Evolutionary conservation across 2,888 invertebrate genomes (phyloP).

Genomic region (Agriopis marginaria): DNA sequence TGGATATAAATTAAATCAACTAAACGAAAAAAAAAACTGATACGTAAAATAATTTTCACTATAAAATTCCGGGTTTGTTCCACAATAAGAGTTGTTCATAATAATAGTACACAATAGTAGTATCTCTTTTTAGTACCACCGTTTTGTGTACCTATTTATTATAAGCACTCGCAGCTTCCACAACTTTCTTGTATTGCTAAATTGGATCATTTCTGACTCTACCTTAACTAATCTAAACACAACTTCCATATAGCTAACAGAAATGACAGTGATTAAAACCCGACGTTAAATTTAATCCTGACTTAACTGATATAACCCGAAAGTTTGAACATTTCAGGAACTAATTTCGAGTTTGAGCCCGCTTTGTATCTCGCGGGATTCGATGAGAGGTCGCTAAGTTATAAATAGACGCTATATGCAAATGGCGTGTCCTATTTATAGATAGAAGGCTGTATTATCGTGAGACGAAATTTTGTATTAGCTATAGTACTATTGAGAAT

Average conservation of each 20-base stretch:
- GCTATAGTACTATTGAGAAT: neutral
- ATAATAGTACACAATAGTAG: too few species aligned
- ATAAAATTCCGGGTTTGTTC: too few species aligned
- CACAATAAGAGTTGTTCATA: too few species aligned
- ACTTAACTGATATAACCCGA: conserved; percentile 65
- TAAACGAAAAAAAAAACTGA: too few species aligned
- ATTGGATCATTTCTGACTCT: conserved; percentile 3
- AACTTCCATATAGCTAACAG: conserved; percentile 41
- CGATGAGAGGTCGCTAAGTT: conserved; percentile 54
- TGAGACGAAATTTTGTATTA: neutral
- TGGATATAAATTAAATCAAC: too few species aligned
- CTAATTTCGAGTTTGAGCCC: conserved; percentile 64
- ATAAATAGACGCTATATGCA: conserved; percentile 48
- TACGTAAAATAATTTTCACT: too few species aligned
- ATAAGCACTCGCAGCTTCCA: neutral
- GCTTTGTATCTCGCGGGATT: conserved; percentile 59
- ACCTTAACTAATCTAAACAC: conserved; percentile 27
- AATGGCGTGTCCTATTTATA: conserved; percentile 38
- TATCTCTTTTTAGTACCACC: too few species aligned
- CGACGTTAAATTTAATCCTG: conserved; percentile 60
- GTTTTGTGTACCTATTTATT: too few species aligned
- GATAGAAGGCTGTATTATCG: neutral
- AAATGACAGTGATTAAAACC: conserved; percentile 47
- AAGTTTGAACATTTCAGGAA: conserved; percentile 67
- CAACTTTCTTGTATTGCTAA: neutral